Base-by-base conservation (phyloP, 2,113 vertebrate species). In the Vireo altiloquus region DNA sequence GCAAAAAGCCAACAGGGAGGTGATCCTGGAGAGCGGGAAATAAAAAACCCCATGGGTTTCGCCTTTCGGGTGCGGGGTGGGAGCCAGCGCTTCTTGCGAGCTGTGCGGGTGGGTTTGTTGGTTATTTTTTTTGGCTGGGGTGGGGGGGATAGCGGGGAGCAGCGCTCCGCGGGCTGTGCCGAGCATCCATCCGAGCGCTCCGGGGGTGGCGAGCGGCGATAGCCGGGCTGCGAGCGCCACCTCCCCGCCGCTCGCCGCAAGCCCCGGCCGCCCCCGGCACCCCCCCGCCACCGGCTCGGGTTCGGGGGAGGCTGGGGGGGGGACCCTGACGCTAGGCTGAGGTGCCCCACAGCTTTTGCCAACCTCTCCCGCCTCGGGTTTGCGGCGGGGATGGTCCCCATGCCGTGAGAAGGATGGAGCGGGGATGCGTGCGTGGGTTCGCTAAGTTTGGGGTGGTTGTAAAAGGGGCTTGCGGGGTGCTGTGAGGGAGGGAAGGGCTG, bases 171-270 rank as follows among this genome's bases (percentile, higher is more conserved):
- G 69, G 33, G 52, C 76, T 78, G 60, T 13, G 52, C 76, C 27
- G 69, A 74, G 92, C 78, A 72, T 24, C 69, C 47, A n/a, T n/a
- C n/a, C n/a, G 7, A 28, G 68, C 19, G 83, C 82, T 85, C 53
- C 44, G 71, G 70, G 83, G 89, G 69, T 31, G 70, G 76, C 71
- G n/a, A 75, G 54, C 37, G 52, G 84, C 21, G 52, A 96, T 96
- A 87, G 23, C 57, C 95, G 89, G 75, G 81, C 74, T 49, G 90
- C 76, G 83, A 92, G 91, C 87, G 96, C 96, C 96, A 95, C 63
- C 96, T 96, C 92, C 96, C 96, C 69, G 94, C 69, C 50, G 72
- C 82, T 82, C 69, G 4, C 81, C 40, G 87, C 76, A 95, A 94
- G 52, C 82, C 86, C 13, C 19, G 37, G 52, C 37, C 16, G 23